Evolutionary conservation across 2,113 vertebrate species (phyloP).

Genomic region (Hippocampus comes): DNA sequence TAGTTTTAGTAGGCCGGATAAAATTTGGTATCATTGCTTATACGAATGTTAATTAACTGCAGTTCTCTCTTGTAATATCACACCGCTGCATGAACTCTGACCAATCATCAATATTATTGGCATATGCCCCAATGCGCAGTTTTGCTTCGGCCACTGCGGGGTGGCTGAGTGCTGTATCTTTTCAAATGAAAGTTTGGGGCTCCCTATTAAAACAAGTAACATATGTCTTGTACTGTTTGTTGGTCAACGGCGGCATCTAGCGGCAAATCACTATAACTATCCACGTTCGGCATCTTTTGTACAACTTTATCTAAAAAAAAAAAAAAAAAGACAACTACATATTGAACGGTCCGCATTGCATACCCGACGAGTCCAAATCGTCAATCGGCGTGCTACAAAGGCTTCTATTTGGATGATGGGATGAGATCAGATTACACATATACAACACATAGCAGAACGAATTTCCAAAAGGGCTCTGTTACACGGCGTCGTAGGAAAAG

Average conservation of each 20-base stretch:
- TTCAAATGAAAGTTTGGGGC: too few species aligned
- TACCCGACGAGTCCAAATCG: background rate
- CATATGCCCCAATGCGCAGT: background rate
- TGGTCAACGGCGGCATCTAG: background rate
- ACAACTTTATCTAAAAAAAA: too few species aligned
- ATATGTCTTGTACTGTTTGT: background rate
- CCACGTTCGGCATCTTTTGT: background rate
- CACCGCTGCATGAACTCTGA: background rate
- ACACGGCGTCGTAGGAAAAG: background rate
- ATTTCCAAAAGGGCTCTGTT: background rate
- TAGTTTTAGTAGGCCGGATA: background rate
- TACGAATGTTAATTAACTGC: too few species aligned
- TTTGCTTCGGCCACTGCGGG: too few species aligned
- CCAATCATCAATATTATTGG: background rate
- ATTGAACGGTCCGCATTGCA: background rate
- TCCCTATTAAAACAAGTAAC: background rate
- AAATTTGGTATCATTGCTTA: too few species aligned
- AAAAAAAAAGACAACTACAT: background rate
- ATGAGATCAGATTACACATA: background rate
- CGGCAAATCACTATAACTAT: background rate
- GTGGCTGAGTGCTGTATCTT: too few species aligned
- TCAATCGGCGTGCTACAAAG: background rate
- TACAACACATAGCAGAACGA: background rate
- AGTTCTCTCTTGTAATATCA: background rate
- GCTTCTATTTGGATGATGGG: background rate